These are phyloP conservation scores for Gnathonemus longibarbis DNA, from an alignment of 2,113 vertebrate species.

Conservation along the genomic window DNA sequence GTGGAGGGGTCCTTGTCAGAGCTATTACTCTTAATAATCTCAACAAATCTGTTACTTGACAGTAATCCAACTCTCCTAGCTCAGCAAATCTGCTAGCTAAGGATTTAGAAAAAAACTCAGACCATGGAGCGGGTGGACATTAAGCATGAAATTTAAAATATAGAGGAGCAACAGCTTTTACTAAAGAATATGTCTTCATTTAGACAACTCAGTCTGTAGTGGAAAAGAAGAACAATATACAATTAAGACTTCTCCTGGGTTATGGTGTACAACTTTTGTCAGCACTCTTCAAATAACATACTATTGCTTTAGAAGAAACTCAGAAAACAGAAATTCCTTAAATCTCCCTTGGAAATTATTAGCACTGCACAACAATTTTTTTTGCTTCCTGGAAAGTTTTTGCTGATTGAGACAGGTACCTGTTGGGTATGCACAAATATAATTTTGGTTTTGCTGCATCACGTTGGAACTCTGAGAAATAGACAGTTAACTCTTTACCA, in stretches of 20 bases:
- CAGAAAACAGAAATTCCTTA: not conserved
- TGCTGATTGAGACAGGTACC: too few species aligned
- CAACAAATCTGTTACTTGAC: not conserved
- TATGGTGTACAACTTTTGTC: not conserved
- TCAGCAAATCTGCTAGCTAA: not conserved
- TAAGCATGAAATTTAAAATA: not conserved
- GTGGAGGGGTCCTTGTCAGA: not conserved
- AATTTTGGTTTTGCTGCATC: too few species aligned
- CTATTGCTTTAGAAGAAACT: not conserved
- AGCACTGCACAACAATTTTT: too few species aligned
- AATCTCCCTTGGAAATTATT: not conserved
- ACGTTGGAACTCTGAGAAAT: too few species aligned
- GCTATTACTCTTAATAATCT: not conserved
- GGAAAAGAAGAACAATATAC: not conserved
- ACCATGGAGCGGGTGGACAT: not conserved
- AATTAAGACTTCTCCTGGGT: not conserved
- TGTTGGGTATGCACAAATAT: too few species aligned
- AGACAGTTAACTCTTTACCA: too few species aligned
- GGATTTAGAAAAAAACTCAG: not conserved
- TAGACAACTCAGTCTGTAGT: not conserved
- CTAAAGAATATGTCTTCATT: not conserved
- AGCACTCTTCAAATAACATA: not conserved
- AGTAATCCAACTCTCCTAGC: not conserved
- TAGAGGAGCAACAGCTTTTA: not conserved
- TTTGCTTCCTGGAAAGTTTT: too few species aligned